Evolutionary conservation across 1,140 invertebrate genomes (phyloP), one percentile per base, ranked within the genome.

Genomic region (Halyomorpha halys): DNA sequence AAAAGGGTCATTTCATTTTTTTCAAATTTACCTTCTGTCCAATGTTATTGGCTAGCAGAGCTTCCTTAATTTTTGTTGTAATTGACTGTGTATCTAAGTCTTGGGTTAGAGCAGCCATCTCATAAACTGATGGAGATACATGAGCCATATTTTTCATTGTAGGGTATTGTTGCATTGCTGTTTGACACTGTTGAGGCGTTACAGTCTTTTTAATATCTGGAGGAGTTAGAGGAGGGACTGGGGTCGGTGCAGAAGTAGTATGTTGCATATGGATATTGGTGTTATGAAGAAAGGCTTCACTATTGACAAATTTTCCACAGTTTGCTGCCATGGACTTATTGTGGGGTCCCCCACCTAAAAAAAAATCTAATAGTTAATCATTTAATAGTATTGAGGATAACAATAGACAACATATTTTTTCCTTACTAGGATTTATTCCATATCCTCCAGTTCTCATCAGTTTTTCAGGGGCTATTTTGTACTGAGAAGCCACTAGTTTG

Each of bases 51-150:
- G 94, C 94, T 44, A 98, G 78, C 0, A 98, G 78, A 0, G 94
- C 91, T 75, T 98, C 95, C 74, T 98, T 98, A 71, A 98, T 97
- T 74, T 94, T 93, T 0, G 92, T 96, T 0, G 95, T 98, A 66
- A 98, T 94, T 6, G 87, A 86, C 74, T 97, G 91, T 0, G 96
- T 98, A 73, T 98, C 95, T 30, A 98, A 80, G 73, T 98, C 94
- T 69, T 94, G 91, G 0, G 94, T 97, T 8, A 97, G 79, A 3
- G 94, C 94, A 4, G 94, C 93, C 87, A 97, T 94, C 76, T 97
- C 94, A 74, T 95, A 96, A 0, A 95, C 91, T 68, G 87, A 90
- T 1, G 84, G 89, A 23, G 87, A 87, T 71, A 90, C 85, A 59
- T 88, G 86, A 69, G 89, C 86, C 19, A 90, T 79, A 44, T 77